These are phyloP conservation scores for Sylvietta virens DNA, from an alignment of 2,113 vertebrate species.

Conservation along the genomic window DNA sequence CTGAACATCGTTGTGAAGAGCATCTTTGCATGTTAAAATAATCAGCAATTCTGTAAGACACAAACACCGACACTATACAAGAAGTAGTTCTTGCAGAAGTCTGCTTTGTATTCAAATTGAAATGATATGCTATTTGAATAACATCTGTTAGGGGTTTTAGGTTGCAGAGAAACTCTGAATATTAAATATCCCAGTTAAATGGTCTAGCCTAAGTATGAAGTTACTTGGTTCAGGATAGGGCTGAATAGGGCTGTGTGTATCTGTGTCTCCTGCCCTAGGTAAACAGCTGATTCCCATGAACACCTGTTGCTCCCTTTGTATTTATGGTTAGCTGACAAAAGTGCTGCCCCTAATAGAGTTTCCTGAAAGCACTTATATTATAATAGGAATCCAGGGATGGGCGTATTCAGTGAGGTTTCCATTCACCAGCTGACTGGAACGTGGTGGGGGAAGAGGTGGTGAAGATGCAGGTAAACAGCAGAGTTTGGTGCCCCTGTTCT, in stretches of 20 bases:
- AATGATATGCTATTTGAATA: background rate
- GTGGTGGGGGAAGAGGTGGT: background rate
- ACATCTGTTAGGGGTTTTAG: constrained; percentile 11
- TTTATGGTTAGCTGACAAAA: background rate
- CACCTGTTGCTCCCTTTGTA: constrained; percentile 9
- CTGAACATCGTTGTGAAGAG: background rate
- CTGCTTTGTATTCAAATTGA: background rate
- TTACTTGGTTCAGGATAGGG: background rate
- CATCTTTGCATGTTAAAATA: background rate
- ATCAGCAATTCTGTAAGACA: background rate
- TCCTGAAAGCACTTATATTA: background rate
- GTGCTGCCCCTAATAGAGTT: background rate
- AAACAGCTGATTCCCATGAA: constrained; percentile 1
- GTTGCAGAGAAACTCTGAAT: constrained; percentile 16
- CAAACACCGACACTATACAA: background rate
- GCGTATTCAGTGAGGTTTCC: background rate
- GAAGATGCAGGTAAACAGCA: background rate
- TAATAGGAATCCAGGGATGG: background rate
- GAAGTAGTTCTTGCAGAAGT: background rate
- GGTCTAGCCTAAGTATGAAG: background rate
- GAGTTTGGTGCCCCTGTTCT: background rate
- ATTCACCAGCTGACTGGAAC: background rate
- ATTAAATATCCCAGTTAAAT: background rate
- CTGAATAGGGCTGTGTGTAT: background rate
- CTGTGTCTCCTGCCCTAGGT: background rate